phyloP scores from a whole-genome alignment of 2,888 invertebrate genomes.

The Callyntrura sp. region DNA sequence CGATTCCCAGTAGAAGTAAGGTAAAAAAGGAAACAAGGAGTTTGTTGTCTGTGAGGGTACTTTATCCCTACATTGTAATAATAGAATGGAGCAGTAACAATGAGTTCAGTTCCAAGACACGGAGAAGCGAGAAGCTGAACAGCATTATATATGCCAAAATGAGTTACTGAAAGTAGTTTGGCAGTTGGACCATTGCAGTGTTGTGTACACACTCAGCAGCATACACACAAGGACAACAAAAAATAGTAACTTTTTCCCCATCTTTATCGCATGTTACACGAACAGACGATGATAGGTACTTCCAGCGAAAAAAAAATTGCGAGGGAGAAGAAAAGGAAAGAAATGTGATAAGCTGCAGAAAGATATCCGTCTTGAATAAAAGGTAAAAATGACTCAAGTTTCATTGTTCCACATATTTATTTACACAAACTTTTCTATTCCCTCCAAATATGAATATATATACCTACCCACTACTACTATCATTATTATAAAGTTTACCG shows the following conservation, averaged over 20 bases:
- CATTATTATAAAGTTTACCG: too few relatives aligned
- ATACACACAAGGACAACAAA: slow-evolving; percentile 32
- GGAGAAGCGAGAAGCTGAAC: slow-evolving; percentile 3
- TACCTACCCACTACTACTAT: too few relatives aligned
- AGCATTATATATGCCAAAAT: slow-evolving; percentile 69
- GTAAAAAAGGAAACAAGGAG: slow-evolving; percentile 39
- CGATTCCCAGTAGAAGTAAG: slow-evolving; percentile 20
- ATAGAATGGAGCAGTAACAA: slow-evolving; percentile 43
- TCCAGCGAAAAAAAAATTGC: slow-evolving; percentile 7
- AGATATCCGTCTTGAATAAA: slow-evolving; percentile 1
- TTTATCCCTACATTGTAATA: slow-evolving; percentile 7
- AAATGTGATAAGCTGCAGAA: slow-evolving; percentile 19
- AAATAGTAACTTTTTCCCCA: slow-evolving; percentile 21
- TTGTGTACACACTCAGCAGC: neutral
- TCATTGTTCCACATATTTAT: slow-evolving; percentile 18
- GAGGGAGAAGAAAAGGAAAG: neutral
- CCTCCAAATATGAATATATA: neutral
- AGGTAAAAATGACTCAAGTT: slow-evolving; percentile 2
- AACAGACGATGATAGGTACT: neutral
- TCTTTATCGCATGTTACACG: slow-evolving; percentile 53
- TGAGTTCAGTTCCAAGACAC: slow-evolving; percentile 1
- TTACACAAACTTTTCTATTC: slow-evolving; percentile 2
- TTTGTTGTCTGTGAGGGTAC: slow-evolving; percentile 16
- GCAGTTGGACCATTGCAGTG: slow-evolving; percentile 48
- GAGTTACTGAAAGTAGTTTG: slow-evolving; percentile 72